Base-by-base conservation (phyloP, 2,797 vertebrate species). In the Crenichthys baileyi region DNA sequence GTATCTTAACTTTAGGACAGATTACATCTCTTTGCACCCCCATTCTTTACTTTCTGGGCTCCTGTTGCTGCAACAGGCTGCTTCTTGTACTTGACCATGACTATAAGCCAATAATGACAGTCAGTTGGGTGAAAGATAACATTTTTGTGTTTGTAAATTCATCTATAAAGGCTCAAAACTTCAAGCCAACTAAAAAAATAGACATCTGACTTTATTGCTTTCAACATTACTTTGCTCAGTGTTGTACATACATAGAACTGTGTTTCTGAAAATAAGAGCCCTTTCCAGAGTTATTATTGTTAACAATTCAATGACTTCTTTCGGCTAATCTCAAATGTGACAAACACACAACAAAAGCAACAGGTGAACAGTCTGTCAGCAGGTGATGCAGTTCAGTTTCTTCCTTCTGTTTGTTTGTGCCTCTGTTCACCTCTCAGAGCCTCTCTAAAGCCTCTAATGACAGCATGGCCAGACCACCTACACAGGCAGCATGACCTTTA, bases 1-100 rank as follows among this genome's bases (percentile, higher is more conserved):
- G n/a, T 15, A 74, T 60, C 55, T 78, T 41, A 53, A 13, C 29
- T 70, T 75, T 72, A 80, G 75, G 81, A 83, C 29, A 77, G 71
- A 84, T 76, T 73, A 78, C 16, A 50, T 26, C 53, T 70, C 65
- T 70, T 41, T 77, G 44, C 26, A 55, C 73, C 70, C 86, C 63
- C 41, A 78, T 72, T 85, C 50, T 50, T 87, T 41, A 72, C 53
- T 79, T 76, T 53, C 82, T 72, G 81, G 58, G 55, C 75, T 74
- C 61, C 65, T 36, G 71, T 76, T 75, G 67, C 73, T 88, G 79
- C 79, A 79, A 74, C 86, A 82, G 65, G 56, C 80, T 78, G 78
- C 67, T 81, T 41, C 53, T 80, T 78, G 76, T 81, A 70, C 56
- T 74, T 81, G 76, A 76, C 70, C 41, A 58, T 68, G 41, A 73